Evolutionary conservation across 2,888 invertebrate species (phyloP).

Genomic region (Eupithecia subfuscata): DNA sequence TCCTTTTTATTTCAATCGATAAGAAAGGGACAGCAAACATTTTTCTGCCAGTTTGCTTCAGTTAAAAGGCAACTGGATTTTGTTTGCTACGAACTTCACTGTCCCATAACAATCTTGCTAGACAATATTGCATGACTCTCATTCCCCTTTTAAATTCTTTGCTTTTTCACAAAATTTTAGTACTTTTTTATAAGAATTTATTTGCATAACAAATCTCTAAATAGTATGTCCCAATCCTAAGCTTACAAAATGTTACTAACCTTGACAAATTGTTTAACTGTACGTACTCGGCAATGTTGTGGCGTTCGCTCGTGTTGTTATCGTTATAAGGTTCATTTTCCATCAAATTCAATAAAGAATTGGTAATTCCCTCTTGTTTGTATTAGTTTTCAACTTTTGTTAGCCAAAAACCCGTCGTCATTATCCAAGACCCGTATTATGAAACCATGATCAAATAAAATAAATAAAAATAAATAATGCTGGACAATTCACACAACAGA

Average conservation of each 20-base stretch:
- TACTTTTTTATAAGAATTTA: not conserved
- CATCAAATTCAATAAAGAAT: constrained; percentile 28
- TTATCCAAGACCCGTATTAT: not conserved
- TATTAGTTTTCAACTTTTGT: not conserved
- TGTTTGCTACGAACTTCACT: not conserved
- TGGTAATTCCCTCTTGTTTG: not conserved
- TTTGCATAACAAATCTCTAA: not conserved
- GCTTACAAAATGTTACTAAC: constrained; percentile 23
- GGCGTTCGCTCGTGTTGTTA: constrained; percentile 79
- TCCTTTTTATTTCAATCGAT: not conserved
- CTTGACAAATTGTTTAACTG: constrained; percentile 19
- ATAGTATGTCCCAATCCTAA: not conserved
- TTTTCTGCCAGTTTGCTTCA: not conserved
- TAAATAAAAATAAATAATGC: too few species aligned
- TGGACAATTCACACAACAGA: too few species aligned
- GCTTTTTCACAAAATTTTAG: not conserved
- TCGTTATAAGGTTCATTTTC: constrained; percentile 49
- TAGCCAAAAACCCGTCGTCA: not conserved
- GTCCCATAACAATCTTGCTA: not conserved
- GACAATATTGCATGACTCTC: not conserved
- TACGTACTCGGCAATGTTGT: constrained; percentile 70
- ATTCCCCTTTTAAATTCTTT: not conserved
- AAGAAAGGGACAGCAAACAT: not conserved
- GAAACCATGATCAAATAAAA: too few species aligned
- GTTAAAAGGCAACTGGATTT: not conserved